Conservation (phyloP, 2,888 invertebrate species). For the Geophilus truncorum region DNA sequence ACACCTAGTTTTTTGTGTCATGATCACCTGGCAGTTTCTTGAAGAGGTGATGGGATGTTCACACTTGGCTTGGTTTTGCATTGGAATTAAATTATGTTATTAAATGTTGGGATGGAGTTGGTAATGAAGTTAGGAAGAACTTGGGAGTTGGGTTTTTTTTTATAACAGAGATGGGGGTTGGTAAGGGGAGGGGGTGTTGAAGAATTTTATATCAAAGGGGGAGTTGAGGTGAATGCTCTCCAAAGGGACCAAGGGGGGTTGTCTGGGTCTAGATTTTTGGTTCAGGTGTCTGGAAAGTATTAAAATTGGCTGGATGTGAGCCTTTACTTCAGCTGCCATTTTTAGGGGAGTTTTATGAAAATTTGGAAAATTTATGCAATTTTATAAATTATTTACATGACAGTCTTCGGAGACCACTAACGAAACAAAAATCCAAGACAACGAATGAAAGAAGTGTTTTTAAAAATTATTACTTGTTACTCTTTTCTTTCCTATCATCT, state of each 20-base stretch:
- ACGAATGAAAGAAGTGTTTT: too few relatives aligned
- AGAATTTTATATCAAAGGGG: not conserved
- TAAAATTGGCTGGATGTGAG: not conserved
- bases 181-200: too few relatives aligned
- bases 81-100: not conserved
- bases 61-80: not conserved
- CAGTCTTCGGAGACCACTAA: too few relatives aligned
- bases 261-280: not conserved
- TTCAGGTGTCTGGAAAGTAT: not conserved
- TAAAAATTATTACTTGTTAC: not conserved
- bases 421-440: too few relatives aligned
- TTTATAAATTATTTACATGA: too few relatives aligned
- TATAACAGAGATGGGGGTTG: too few relatives aligned
- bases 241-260: not conserved
- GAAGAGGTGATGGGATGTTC: not conserved
- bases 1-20: not conserved
- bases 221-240: not conserved
- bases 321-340: not conserved
- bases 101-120: not conserved
- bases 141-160: too few relatives aligned
- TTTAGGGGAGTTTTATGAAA: too few relatives aligned
- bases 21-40: not conserved
- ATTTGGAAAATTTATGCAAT: too few relatives aligned
- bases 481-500: not conserved
- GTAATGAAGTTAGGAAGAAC: too few relatives aligned